Base-by-base conservation (phyloP, 2,888 invertebrate genomes). In the Proisotoma minuta region DNA sequence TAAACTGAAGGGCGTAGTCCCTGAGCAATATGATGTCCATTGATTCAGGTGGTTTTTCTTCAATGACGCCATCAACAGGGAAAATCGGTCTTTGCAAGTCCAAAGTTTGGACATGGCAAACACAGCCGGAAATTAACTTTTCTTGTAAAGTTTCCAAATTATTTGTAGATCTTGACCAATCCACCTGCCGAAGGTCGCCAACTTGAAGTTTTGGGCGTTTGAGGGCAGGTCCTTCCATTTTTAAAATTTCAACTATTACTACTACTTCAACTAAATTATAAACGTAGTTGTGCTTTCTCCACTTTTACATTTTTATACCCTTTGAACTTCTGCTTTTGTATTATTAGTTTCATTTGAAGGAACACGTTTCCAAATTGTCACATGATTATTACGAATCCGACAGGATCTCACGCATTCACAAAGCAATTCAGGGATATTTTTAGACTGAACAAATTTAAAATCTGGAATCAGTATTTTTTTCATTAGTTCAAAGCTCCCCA, bases 1-100 rank as follows among this genome's bases (percentile, higher is more conserved):
- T 81, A 76, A 90, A 90, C 74, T 89, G 86, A 47, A 92, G 77
- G 3, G 88, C 81, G 75, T 84, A 83, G 68, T 84, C 83, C n/a
- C 82, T 81, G 40, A 84, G 83, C 84, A 86, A 87, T 59, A 76
- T 85, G 82, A 59, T 82, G 79, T 58, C 61, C 1, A 59, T 48
- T 10, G 26, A 51, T 43, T 39, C 12, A 48, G 53, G 23, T 51
- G 56, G 2, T 48, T 1, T 26, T 54, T 34, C 34, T 34, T 34
- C 34, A 34, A 15, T 26, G 28, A 15, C 8, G 47, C 20, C n/a
- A 40, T 43, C 56, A 58, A 57, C 59, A 39, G 65, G 62, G 48
- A 68, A 29, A 27, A 66, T 43, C 10, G 73, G 73, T 18, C 73
- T 63, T 39, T 72, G 71, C 20, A 73, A 54, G 26, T 72, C 69